phyloP scores from a whole-genome alignment of 1,140 invertebrate genomes.

The Chlorops oryzae region DNA sequence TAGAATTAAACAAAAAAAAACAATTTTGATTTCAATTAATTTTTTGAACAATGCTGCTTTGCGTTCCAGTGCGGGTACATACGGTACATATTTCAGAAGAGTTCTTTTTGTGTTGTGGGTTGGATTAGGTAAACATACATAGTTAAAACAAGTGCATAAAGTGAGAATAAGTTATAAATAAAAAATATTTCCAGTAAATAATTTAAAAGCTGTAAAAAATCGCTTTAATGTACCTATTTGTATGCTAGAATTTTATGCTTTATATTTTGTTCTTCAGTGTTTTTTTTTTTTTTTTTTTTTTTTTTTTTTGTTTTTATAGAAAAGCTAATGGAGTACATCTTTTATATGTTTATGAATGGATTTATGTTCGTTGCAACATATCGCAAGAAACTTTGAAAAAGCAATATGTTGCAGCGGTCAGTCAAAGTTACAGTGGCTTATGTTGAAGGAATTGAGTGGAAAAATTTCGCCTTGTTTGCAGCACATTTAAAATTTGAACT shows the following conservation, averaged over 20 bases:
- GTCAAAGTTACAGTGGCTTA: slow-evolving; percentile 26
- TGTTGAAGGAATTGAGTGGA: slow-evolving; percentile 19
- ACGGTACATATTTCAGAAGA: too few relatives aligned
- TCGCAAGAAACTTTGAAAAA: slow-evolving; percentile 10
- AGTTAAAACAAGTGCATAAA: background rate
- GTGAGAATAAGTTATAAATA: background rate
- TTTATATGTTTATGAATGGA: too few relatives aligned
- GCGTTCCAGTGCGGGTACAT: too few relatives aligned
- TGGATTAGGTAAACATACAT: background rate
- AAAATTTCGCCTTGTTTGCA: too few relatives aligned
- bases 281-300: slow-evolving; percentile 12
- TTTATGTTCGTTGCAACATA: slow-evolving; percentile 24
- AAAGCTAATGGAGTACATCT: slow-evolving; percentile 23
- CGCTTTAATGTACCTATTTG: background rate
- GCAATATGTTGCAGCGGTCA: background rate
- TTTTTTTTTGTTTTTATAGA: slow-evolving; percentile 18
- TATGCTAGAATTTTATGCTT: slow-evolving; percentile 14
- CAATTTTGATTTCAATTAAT: background rate
- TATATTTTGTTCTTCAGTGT: slow-evolving; percentile 9
- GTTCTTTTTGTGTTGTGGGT: too few relatives aligned
- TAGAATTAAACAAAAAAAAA: background rate
- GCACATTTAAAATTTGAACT: slow-evolving; percentile 18
- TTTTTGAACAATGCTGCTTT: too few relatives aligned
- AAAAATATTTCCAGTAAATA: slow-evolving; percentile 1
- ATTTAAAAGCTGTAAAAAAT: background rate